A percentile compares a stretch with the other conserved stretches of the same genome.
These are phyloP conservation scores for Oxygymnocypris stewartii DNA, from an alignment of 2,113 vertebrate genomes.

Conservation along the genomic window DNA sequence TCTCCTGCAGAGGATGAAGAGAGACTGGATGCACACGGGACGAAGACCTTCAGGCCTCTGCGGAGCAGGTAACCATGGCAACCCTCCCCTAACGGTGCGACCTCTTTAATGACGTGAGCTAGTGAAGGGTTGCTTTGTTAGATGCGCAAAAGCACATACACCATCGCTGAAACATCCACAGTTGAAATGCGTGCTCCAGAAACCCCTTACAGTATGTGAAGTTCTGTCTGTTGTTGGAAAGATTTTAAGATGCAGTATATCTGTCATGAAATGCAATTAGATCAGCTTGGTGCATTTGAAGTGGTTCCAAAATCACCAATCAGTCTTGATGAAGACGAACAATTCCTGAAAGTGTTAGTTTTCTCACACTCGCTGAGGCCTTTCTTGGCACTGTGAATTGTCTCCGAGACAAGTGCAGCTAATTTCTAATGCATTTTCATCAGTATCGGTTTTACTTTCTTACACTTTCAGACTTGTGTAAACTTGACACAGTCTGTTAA, in stretches of 20 bases:
- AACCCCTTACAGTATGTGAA: neutral
- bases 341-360: neutral
- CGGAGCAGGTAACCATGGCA: constrained; percentile 81
- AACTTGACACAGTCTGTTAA: constrained; percentile 21
- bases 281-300: neutral
- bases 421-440: neutral
- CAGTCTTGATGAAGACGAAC: neutral
- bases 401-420: neutral
- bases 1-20: constrained; percentile 95
- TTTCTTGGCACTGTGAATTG: neutral
- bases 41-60: constrained; percentile 92
- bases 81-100: constrained; percentile 32
- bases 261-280: neutral
- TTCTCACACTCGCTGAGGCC: neutral
- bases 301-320: neutral
- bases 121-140: constrained; percentile 29
- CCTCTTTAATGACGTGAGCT: constrained; percentile 45
- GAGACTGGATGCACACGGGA: constrained; percentile 66
- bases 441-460: neutral
- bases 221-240: neutral
- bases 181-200: neutral
- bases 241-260: neutral
- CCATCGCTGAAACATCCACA: neutral
- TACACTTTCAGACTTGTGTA: neutral
- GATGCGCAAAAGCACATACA: neutral